A percentile compares a stretch with the other conserved stretches of the same genome.
Conservation (phyloP, 2,113 vertebrate genomes). For the Thalassoma bifasciatum region DNA sequence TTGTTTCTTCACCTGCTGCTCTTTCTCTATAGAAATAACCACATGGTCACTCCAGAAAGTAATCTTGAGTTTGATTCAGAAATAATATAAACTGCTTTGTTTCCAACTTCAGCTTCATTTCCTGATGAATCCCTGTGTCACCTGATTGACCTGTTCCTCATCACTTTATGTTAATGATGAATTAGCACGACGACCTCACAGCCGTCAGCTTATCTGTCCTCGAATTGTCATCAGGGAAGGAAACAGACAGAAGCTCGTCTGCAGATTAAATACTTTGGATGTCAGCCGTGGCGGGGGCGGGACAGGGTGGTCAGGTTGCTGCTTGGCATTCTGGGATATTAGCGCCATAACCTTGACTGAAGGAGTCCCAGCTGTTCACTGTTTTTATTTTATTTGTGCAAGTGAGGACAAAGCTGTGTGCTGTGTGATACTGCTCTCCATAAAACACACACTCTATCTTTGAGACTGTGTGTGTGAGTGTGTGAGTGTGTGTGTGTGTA, state of each 20-base stretch:
- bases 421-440: background rate
- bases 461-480: background rate
- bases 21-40: no score
- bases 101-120: background rate
- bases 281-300: no score
- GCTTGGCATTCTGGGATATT: conserved; percentile 55
- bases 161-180: background rate
- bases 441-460: background rate
- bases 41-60: no score
- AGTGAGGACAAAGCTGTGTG: background rate
- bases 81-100: no score
- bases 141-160: background rate
- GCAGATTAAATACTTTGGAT: conserved; percentile 46
- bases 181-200: background rate
- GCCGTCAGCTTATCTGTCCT: background rate
- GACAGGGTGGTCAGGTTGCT: background rate
- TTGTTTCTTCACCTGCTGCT: background rate
- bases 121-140: background rate
- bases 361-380: conserved; percentile 52
- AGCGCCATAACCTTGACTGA: conserved; percentile 8
- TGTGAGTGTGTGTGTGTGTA: background rate
- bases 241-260: conserved; percentile 42
- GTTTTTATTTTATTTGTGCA: conserved; percentile 5
- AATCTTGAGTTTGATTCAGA: no score
- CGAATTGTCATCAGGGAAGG: conserved; percentile 23